Base-by-base conservation (phyloP, 2,113 vertebrate genomes). In the Xenopus borealis region DNA sequence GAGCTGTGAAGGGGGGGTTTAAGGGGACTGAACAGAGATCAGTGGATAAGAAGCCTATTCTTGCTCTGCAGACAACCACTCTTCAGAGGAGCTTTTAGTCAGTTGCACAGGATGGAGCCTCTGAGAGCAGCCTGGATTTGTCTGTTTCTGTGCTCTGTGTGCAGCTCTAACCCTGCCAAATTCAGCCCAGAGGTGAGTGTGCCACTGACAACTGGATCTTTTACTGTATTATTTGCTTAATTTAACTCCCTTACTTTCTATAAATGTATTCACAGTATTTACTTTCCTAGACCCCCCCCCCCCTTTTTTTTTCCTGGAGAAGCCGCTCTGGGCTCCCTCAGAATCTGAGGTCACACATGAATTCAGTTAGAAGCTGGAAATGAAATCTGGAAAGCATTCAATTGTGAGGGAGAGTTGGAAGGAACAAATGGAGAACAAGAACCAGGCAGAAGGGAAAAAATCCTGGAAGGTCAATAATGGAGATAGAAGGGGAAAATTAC, bases 11-110 rank as follows among this genome's bases (percentile, higher is more conserved):
- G 74, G 71, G 64, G 65, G 61, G 14, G n/a, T n/a, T 16, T 12
- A 12, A 84, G 74, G 71, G 66, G 67, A 64, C 71, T 65, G 71
- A 69, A 81, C 77, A 79, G 79, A 83, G 69, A 66, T 46, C 59
- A 67, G 75, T 77, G 59, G 72, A 58, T 3, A 78, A 47, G 58
- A 0, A 4, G 27, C n/a, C 33, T 75, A 63, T 23, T 2, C 2
- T 55, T 55, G 53, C 53, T 55, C 17, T 16, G 16, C 53, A 55
- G 17, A 50, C 11, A 50, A 55, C 14, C 53, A 55, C 14, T n/a
- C 53, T 55, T 50, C 1, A 55, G 67, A 78, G 18, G 44, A 44
- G 19, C 23, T 12, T 66, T 30, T 47, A 13, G 18, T 27, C 52
- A 18, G 5, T 61, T n/a, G 7, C 65, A 33, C 61, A 70, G 67